These are phyloP conservation scores for Synergus laeviventris DNA, from an alignment of 2,888 invertebrate species.

Conservation along the genomic window DNA sequence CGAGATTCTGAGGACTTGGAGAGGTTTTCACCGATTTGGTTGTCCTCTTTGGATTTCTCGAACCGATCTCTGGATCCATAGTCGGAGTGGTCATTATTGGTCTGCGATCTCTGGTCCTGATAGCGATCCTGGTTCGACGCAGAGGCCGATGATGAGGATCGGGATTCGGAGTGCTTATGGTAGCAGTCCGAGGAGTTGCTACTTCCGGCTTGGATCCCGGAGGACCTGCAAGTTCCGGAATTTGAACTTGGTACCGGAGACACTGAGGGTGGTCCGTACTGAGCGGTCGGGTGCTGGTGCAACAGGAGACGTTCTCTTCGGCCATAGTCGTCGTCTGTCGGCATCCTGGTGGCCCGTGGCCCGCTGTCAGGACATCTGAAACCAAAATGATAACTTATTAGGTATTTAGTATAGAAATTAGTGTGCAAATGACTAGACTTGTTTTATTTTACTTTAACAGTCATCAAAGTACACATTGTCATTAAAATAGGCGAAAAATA, in stretches of 20 bases:
- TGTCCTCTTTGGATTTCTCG: conserved; percentile 64
- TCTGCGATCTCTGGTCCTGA: conserved; percentile 49
- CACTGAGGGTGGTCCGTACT: conserved; percentile 65
- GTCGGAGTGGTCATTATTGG: conserved; percentile 76
- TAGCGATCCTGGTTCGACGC: conserved; percentile 15
- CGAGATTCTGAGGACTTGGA: conserved; percentile 57
- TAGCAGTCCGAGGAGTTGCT: conserved; percentile 76
- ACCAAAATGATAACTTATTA: conserved; percentile 55
- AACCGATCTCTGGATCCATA: conserved; percentile 66
- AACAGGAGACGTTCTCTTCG: conserved; percentile 75
- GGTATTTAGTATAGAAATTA: too few species aligned
- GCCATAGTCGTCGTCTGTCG: conserved; percentile 77
- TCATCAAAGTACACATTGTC: too few species aligned
- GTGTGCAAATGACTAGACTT: not conserved
- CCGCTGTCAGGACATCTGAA: conserved; percentile 83
- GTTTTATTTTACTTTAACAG: not conserved
- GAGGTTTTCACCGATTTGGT: conserved; percentile 58
- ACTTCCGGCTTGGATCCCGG: conserved; percentile 55
- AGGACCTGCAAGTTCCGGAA: conserved; percentile 53
- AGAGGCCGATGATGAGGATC: conserved; percentile 53
- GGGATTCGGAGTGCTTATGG: conserved; percentile 76
- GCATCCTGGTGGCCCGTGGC: conserved; percentile 82
- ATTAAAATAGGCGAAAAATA: too few species aligned
- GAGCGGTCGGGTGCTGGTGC: conserved; percentile 73
- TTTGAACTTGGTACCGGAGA: conserved; percentile 55